These are phyloP conservation scores for Mesochorus sp. DNA, from an alignment of 2,888 invertebrate genomes.

Conservation along the genomic window DNA sequence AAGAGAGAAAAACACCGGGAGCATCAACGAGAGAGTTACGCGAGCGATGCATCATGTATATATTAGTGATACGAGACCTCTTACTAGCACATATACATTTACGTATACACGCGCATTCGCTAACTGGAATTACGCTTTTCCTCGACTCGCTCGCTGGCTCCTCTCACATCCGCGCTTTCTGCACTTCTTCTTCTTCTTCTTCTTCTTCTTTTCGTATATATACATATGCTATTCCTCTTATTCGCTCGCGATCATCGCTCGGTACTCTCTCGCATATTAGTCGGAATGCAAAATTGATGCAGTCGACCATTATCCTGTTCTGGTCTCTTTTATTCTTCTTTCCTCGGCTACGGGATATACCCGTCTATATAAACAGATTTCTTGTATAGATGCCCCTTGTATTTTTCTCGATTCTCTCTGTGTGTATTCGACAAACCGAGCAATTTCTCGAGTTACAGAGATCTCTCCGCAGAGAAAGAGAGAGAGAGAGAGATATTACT, in stretches of 20 bases:
- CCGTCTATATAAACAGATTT: not conserved
- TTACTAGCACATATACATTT: slow-evolving; percentile 16
- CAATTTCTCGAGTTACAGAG: slow-evolving; percentile 27
- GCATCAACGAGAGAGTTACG: slow-evolving; percentile 41
- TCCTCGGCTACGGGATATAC: not conserved
- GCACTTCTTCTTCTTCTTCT: slow-evolving; percentile 13
- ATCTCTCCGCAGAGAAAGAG: not conserved
- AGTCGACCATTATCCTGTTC: slow-evolving; percentile 45
- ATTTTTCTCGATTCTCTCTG: not conserved
- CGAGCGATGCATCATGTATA: slow-evolving; percentile 29
- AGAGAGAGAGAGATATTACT: too few species aligned
- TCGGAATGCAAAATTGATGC: slow-evolving; percentile 55
- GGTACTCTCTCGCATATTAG: slow-evolving; percentile 47
- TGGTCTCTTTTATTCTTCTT: not conserved
- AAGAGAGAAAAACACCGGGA: slow-evolving; percentile 19
- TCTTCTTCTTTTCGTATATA: slow-evolving; percentile 11
- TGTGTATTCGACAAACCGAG: slow-evolving; percentile 10
- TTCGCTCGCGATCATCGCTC: slow-evolving; percentile 45
- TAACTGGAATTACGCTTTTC: slow-evolving; percentile 61
- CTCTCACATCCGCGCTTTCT: slow-evolving; percentile 22
- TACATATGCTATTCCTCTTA: too few species aligned
- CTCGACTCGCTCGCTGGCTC: slow-evolving; percentile 53
- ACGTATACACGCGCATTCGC: too few species aligned
- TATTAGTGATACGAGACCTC: slow-evolving; percentile 29
- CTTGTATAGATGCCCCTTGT: not conserved